A percentile compares a stretch with the other conserved stretches of the same genome.
phyloP scores from a whole-genome alignment of 2,797 vertebrate species.

The Liparis tanakae region DNA sequence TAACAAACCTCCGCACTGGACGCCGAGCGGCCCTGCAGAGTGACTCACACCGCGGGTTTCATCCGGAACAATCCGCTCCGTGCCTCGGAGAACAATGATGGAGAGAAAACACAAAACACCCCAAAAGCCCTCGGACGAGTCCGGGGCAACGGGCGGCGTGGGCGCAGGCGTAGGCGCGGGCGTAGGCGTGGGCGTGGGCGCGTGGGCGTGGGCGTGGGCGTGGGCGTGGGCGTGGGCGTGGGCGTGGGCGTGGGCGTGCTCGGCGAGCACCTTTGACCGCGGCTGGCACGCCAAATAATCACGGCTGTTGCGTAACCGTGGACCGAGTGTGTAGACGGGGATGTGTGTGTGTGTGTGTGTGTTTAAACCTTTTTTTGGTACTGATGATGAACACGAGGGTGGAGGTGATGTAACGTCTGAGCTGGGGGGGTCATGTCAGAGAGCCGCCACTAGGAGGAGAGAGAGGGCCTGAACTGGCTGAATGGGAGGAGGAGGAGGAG shows the following conservation, averaged over 20 bases:
- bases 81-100: slow-evolving; percentile 62
- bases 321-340: slow-evolving; percentile 37
- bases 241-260: slow-evolving; percentile 55
- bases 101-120: slow-evolving; percentile 18
- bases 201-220: slow-evolving; percentile 55
- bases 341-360: neutral
- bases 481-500: slow-evolving; percentile 5
- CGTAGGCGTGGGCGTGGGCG: no score
- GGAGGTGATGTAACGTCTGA: slow-evolving; percentile 77
- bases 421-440: slow-evolving; percentile 41
- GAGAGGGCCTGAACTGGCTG: slow-evolving; percentile 48
- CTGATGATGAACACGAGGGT: slow-evolving; percentile 40
- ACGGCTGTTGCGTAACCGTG: slow-evolving; percentile 60
- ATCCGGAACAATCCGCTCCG: slow-evolving; percentile 61
- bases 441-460: slow-evolving; percentile 73
- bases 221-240: slow-evolving; percentile 59
- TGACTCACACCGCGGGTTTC: slow-evolving; percentile 64
- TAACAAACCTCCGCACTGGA: no score
- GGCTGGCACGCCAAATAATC: slow-evolving; percentile 30
- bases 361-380: slow-evolving; percentile 5
- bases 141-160: slow-evolving; percentile 40
- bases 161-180: slow-evolving; percentile 64
- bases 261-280: slow-evolving; percentile 41
- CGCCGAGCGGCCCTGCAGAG: slow-evolving; percentile 28
- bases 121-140: slow-evolving; percentile 50